These are phyloP conservation scores for Acrossocheilus wenchowensis DNA, from an alignment of 2,797 vertebrate species.

Conservation along the genomic window DNA sequence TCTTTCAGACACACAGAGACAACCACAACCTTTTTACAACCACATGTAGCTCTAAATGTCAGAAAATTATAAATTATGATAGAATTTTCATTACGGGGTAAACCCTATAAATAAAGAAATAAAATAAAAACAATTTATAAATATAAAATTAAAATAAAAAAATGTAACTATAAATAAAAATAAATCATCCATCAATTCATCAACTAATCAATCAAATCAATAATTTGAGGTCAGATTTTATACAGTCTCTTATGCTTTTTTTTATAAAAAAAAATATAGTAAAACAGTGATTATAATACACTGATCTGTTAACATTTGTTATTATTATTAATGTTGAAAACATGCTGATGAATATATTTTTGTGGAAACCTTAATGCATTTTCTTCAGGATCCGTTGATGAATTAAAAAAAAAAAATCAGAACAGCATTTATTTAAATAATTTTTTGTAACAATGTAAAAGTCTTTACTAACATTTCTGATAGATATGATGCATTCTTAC, in stretches of 20 bases:
- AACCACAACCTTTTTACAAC: too few species aligned
- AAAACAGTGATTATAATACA: background rate
- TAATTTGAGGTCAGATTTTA: background rate
- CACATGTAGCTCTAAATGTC: background rate
- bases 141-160: too few species aligned
- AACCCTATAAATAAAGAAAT: constrained; percentile 1
- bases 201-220: background rate
- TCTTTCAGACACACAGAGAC: background rate
- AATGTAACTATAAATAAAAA: constrained; percentile 4
- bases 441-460: background rate
- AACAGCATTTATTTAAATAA: background rate
- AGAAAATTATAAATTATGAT: background rate
- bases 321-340: background rate
- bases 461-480: background rate
- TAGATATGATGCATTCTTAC: background rate
- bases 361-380: background rate
- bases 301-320: background rate
- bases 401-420: background rate
- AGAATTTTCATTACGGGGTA: background rate
- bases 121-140: too few species aligned
- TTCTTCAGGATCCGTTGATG: background rate
- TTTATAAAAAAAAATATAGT: background rate
- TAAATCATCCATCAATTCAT: background rate
- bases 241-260: too few species aligned
- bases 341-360: background rate